A percentile compares a stretch with the other conserved stretches of the same genome.
Evolutionary conservation across 2,113 vertebrate genomes (phyloP).

Genomic region (Sitta europaea): DNA sequence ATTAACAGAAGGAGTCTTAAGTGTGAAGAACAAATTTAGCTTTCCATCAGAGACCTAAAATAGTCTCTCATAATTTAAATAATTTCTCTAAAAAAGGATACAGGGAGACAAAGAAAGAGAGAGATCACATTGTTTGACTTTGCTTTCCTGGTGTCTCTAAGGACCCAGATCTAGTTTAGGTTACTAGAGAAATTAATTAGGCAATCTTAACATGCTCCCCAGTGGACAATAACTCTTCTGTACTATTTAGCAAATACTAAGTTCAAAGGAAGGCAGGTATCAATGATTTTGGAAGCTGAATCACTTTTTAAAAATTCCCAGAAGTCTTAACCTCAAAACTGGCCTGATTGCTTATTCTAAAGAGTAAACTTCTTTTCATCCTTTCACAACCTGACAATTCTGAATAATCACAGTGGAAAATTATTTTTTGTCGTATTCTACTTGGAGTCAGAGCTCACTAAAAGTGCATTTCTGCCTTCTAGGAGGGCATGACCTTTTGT

Average conservation of each 20-base stretch:
- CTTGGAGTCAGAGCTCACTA: neutral
- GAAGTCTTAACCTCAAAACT: conserved; percentile 3
- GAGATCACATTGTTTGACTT: neutral
- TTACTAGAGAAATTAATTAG: conserved; percentile 50
- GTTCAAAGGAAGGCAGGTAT: neutral
- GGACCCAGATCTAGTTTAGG: conserved; percentile 9
- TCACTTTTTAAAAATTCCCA: conserved; percentile 13
- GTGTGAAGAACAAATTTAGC: conserved; percentile 2
- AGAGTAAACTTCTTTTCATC: neutral
- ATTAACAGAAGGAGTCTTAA: neutral
- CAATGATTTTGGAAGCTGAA: neutral
- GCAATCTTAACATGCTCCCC: neutral
- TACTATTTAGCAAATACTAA: neutral
- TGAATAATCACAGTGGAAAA: neutral
- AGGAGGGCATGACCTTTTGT: neutral
- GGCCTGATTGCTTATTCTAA: neutral
- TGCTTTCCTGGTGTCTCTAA: neutral
- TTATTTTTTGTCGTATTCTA: neutral
- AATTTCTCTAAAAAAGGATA: neutral
- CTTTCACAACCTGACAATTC: neutral
- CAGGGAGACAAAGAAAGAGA: neutral
- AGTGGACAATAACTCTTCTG: neutral
- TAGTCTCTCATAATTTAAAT: neutral
- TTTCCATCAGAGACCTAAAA: conserved; percentile 6
- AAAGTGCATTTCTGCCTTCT: neutral